phyloP scores from a whole-genome alignment of 2,888 invertebrate genomes.

The Dasysyrphus albostriatus region DNA sequence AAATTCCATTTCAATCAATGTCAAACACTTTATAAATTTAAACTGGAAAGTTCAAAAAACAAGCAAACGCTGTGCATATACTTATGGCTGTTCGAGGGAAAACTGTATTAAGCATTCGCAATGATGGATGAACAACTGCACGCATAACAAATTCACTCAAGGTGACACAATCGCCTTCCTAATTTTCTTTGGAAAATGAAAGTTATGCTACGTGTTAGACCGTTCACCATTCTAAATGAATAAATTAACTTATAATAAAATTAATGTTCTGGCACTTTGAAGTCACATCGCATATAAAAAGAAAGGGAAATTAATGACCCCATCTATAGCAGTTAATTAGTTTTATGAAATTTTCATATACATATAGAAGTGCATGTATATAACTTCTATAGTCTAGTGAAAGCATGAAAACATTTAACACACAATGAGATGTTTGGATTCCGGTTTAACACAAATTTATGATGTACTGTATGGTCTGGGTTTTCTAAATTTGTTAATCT shows the following conservation, averaged over 20 bases:
- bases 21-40: no score
- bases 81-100: background rate
- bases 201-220: background rate
- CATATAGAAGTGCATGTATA: background rate
- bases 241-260: slow-evolving; percentile 47
- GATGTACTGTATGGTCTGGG: background rate
- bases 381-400: slow-evolving; percentile 43
- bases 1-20: no score
- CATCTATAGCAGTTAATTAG: slow-evolving; percentile 52
- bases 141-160: background rate
- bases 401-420: slow-evolving; percentile 42
- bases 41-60: no score
- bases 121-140: background rate
- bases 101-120: no score
- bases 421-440: slow-evolving; percentile 10
- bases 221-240: background rate
- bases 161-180: background rate
- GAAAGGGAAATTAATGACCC: slow-evolving; percentile 67
- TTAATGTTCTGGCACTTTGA: slow-evolving; percentile 60
- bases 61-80: no score
- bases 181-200: slow-evolving; percentile 13
- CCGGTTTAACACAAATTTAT: slow-evolving; percentile 2
- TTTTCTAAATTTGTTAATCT: slow-evolving; percentile 23
- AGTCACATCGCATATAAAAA: slow-evolving; percentile 24
- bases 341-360: slow-evolving; percentile 30